Evolutionary conservation across 2,113 vertebrate species (phyloP), one percentile per base, ranked within the genome.

Genomic region (Cyphomyrus plagiostoma): DNA sequence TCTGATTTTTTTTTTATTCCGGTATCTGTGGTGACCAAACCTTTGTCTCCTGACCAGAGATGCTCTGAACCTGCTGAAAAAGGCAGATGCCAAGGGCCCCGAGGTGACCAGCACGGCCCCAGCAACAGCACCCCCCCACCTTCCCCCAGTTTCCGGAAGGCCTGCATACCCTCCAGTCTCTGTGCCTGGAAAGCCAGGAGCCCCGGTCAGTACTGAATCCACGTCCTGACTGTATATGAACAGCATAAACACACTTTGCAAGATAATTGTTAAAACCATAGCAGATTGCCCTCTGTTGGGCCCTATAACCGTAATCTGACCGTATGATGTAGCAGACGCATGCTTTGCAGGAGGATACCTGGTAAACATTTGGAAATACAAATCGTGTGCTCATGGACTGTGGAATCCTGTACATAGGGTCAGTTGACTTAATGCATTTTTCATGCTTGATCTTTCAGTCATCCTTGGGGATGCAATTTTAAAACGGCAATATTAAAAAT

Each of bases 11-110:
- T 46, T 84, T 84, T 46, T 4, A n/a, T 48, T 84, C 45, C 7
- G 1, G 82, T 46, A 84, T 23, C 53, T 17, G 7, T 9, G 53
- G 87, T 62, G 56, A 70, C 53, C 66, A 58, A 23, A 26, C n/a
- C 30, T 39, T 21, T 74, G 2, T 83, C 56, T 66, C 35, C 82
- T 52, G 50, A 74, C 82, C 93, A 99, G 98, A 93, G 98, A 99
- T 95, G 98, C 96, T 48, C 94, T 99, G 89, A 97, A 95, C 89
- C 96, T 99, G 92, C 92, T 99, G 90, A 96, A 96, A 90, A 92
- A 93, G 82, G 95, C 45, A 11, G 90, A 84, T 19, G 8, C 74
- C 35, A 84, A 5, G 4, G 49, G 0, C 15, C 42, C 19, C 2
- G 52, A 70, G 1, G 46, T 89, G 4, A 26, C 91, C 46, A 10